Base-by-base conservation (phyloP, 2,797 vertebrate species). In the Danio aesculapii region DNA sequence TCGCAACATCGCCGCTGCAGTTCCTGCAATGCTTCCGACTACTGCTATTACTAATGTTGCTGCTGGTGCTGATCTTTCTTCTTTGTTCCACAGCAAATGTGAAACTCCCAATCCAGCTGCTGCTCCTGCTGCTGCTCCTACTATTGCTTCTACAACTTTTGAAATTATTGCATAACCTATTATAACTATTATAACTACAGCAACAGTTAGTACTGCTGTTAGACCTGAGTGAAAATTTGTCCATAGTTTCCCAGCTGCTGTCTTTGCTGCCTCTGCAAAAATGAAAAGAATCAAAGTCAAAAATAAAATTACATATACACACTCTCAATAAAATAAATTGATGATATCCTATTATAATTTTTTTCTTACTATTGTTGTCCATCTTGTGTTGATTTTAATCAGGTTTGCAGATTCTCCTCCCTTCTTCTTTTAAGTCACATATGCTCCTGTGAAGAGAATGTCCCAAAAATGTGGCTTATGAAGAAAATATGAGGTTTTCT, bases 101-200 rank as follows among this genome's bases (percentile, higher is more conserved):
- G 8, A 43, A 71, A 55, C 6, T 4, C 39, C n/a, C 3, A 71
- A 6, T 13, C 16, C 50, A 55, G 50, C 30, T 8, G 10, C 50
- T 41, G 50, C 68, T 70, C 68, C 30, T 41, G 68, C 68, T 55
- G 30, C 68, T 70, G 68, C 68, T 71, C 68, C 68, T 8, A 55
- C 16, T 6, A 12, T 10, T 55, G 0, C 0, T 43, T 70, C 68
- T 8, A 3, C 21, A 41, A 1, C 68, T 55, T 6, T 2, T 55
- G 50, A 19, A 6, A 55, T 43, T 3, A 43, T n/a, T 71, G 0
- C 10, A 55, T 43, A 70, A 55, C 0, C 16, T 43, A 39, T 3
- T 61, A 61, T 3, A 17, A 50, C 21, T 55, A 43, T 10, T 43
- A 43, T 9, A 53, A 52, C 30, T 13, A 2, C 3, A 17, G 12